phyloP scores from a whole-genome alignment of 2,113 vertebrate genomes.

The Tympanuchus pallidicinctus region DNA sequence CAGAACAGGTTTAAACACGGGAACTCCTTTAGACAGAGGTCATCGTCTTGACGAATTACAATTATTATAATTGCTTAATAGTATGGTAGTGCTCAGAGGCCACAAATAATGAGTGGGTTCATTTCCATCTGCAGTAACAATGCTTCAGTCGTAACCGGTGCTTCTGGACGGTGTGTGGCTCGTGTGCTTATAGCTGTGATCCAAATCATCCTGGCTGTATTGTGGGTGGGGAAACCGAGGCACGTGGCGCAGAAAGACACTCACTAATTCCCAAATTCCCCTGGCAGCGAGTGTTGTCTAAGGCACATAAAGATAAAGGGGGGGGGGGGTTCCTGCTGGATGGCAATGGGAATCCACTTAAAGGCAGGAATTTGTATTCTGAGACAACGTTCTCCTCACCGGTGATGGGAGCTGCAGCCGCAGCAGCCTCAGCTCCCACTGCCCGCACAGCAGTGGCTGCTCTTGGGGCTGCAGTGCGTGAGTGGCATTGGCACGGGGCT shows the following conservation, averaged over 20 bases:
- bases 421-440: neutral
- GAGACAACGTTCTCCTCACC: neutral
- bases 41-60: conserved; percentile 29
- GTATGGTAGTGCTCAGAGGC: conserved; percentile 25
- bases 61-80: conserved; percentile 39
- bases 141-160: neutral
- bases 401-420: neutral
- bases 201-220: neutral
- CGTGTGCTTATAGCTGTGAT: accelerated
- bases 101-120: conserved; percentile 19
- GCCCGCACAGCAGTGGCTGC: neutral
- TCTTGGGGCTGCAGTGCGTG: accelerated
- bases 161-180: neutral
- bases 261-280: neutral
- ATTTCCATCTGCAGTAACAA: neutral
- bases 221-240: conserved; percentile 8
- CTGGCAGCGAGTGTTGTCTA: neutral
- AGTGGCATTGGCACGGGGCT: accelerated
- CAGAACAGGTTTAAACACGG: neutral
- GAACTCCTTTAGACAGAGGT: conserved; percentile 32
- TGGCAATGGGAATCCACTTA: conserved; percentile 24
- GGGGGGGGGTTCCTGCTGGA: neutral
- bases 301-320: neutral
- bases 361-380: conserved; percentile 59
- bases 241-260: neutral